Evolutionary conservation across 1,140 invertebrate genomes (phyloP).

Genomic region (Plodia interpunctella): DNA sequence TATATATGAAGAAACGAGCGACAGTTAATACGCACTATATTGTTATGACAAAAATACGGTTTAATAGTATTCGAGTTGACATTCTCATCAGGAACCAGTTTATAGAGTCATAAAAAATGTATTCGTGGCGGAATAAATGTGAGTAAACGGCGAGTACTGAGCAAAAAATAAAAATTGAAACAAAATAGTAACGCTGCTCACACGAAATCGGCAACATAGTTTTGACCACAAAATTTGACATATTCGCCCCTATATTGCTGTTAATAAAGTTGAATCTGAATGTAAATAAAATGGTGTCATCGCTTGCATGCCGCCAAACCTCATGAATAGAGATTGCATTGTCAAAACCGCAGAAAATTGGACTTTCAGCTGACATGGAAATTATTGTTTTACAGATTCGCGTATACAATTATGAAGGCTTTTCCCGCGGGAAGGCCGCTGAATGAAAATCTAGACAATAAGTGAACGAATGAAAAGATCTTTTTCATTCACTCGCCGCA

Average conservation of each 20-base stretch:
- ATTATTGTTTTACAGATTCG: conserved; percentile 2
- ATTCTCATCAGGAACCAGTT: conserved; percentile 4
- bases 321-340: conserved; percentile 5
- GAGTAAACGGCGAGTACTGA: not conserved
- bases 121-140: not conserved
- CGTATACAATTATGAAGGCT: not conserved
- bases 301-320: conserved; percentile 4
- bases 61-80: not conserved
- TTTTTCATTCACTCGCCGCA: not conserved
- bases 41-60: not conserved
- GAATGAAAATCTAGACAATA: not conserved
- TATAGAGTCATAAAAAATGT: not conserved
- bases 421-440: not conserved
- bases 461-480: conserved; percentile 4
- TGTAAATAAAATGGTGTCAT: not conserved
- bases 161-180: not conserved
- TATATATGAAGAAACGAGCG: not conserved
- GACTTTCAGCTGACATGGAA: not conserved
- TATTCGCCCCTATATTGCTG: not conserved
- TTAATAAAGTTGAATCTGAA: not conserved
- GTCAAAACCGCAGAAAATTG: conserved; percentile 5
- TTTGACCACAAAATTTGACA: not conserved
- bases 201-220: not conserved
- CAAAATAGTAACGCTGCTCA: not conserved
- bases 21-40: not conserved